Base-by-base conservation (phyloP, 2,888 invertebrate genomes). In the Auanema sp. region DNA sequence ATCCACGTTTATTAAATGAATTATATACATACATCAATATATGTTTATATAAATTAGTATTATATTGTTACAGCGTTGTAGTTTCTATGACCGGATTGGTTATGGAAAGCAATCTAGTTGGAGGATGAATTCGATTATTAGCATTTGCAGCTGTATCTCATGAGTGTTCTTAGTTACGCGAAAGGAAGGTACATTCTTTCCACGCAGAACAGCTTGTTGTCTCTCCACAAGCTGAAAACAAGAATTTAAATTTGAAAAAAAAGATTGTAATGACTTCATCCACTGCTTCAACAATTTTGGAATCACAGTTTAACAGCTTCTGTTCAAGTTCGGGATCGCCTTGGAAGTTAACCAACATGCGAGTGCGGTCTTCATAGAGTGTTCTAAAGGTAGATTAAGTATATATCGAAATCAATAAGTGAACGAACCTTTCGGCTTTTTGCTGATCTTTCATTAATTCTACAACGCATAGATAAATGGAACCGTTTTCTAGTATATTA, bases 111-210 rank as follows among this genome's bases (percentile, higher is more conserved):
- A 52, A 33, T 12, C 14, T 33, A 33, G 52, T 24, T 12, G 25
- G 8, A 33, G 42, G 25, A 66, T 55, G 49, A 64, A 67, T 50
- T 67, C 58, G 1, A 67, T 50, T 43, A 67, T 67, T 40, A 60
- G 47, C 54, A 60, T 63, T 60, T 67, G 67, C 2, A 67, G 58
- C 12, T 64, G 60, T n/a, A 64, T 60, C 25, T 67, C 67, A 12
- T 55, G 43, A n/a, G n/a, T 57, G 50, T 60, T 64, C 24, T 60
- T 42, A 5, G 67, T 67, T 3, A 60, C 43, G 11, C 67, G 67
- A 25, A 67, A 67, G 6, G 54, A 60, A 40, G 67, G 67, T 12
- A 67, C 40, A 14, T 51, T 44, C 16, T 57, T 23, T 21, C 52
- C 50, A 25, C 58, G 47, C 2, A 67, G 64, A 42, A 43, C 60